Evolutionary conservation across 1,140 invertebrate genomes (phyloP).

Genomic region (Pogonus chalceus): DNA sequence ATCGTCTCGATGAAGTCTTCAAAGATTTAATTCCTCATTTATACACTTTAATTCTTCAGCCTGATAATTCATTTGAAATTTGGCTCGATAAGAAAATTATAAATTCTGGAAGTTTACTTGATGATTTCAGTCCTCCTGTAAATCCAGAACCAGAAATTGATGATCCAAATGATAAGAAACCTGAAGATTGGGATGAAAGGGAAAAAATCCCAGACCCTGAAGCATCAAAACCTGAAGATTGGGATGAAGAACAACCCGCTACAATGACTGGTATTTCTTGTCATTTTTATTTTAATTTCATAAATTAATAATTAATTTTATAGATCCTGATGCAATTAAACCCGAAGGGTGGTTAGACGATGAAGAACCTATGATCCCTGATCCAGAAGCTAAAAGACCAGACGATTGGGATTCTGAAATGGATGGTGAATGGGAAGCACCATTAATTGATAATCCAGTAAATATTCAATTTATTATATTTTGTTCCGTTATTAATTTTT

Average conservation of each 20-base stretch:
- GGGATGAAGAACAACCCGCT: conserved; percentile 87
- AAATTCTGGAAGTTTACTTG: conserved; percentile 76
- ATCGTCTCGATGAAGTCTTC: conserved; percentile 78
- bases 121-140: conserved; percentile 86
- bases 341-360: conserved; percentile 93
- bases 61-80: conserved; percentile 76
- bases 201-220: conserved; percentile 89
- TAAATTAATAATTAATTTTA: too few relatives aligned
- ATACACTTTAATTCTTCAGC: conserved; percentile 79
- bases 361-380: conserved; percentile 79
- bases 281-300: too few relatives aligned
- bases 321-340: conserved; percentile 56
- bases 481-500: too few relatives aligned
- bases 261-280: too few relatives aligned
- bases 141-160: conserved; percentile 94
- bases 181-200: conserved; percentile 92
- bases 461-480: too few relatives aligned
- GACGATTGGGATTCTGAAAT: conserved; percentile 96
- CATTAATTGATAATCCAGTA: conserved; percentile 84
- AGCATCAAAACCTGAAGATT: conserved; percentile 83
- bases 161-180: conserved; percentile 84
- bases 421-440: conserved; percentile 97
- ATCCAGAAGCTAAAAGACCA: conserved; percentile 79
- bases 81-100: conserved; percentile 64
- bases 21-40: conserved; percentile 93